Percentiles rank a stretch among this genome's conserved stretches.
These are phyloP conservation scores for Sus cebifrons DNA, from an alignment of 2,797 vertebrate species.

Conservation along the genomic window DNA sequence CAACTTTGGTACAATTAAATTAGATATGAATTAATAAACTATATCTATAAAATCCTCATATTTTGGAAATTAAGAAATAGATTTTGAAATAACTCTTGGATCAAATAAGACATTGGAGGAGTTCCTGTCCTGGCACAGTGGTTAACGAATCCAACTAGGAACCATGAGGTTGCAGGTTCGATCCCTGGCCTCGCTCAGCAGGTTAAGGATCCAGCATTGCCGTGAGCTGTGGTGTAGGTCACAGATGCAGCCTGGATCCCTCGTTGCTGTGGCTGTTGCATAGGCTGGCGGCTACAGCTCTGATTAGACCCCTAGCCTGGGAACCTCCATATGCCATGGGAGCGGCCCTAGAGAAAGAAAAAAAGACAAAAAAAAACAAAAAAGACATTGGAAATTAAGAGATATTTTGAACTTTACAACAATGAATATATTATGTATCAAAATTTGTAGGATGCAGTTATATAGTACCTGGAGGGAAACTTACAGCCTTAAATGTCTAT, in stretches of 20 bases:
- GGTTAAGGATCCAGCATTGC: too few relatives aligned
- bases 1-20: not conserved
- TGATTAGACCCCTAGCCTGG: too few relatives aligned
- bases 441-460: conserved; percentile 15
- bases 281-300: too few relatives aligned
- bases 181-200: too few relatives aligned
- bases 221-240: too few relatives aligned
- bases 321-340: too few relatives aligned
- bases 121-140: too few relatives aligned
- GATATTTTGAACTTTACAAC: conserved; percentile 7
- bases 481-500: not conserved
- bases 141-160: too few relatives aligned
- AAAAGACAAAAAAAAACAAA: not conserved
- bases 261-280: too few relatives aligned
- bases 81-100: conserved; percentile 35
- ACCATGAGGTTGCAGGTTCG: too few relatives aligned
- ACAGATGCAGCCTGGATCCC: too few relatives aligned
- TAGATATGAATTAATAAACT: conserved; percentile 9
- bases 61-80: not conserved
- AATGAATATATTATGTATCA: conserved; percentile 1
- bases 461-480: not conserved
- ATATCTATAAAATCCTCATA: not conserved
- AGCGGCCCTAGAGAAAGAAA: too few relatives aligned
- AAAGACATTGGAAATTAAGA: not conserved
- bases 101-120: not conserved